Conservation (phyloP, 2,888 invertebrate genomes). For the Chesias legatella region DNA sequence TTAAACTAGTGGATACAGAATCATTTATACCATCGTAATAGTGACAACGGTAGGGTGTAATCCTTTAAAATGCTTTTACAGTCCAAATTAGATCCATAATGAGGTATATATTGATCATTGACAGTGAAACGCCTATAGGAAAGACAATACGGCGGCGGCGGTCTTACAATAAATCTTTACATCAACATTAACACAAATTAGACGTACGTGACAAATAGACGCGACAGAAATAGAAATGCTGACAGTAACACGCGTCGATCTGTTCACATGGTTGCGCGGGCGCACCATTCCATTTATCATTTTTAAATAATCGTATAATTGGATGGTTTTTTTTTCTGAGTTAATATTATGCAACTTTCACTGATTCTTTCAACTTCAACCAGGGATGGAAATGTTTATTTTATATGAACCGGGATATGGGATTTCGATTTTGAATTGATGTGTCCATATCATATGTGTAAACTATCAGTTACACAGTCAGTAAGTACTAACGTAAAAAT, state of each 20-base stretch:
- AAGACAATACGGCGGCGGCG: slow-evolving; percentile 25
- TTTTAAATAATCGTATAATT: slow-evolving; percentile 63
- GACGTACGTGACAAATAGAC: slow-evolving; percentile 74
- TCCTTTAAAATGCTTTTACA: slow-evolving; percentile 10
- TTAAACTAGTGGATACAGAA: neutral
- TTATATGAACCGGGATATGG: too few relatives aligned
- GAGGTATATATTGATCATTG: slow-evolving; percentile 16
- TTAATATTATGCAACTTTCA: neutral
- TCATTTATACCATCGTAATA: slow-evolving; percentile 8
- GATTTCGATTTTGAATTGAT: too few relatives aligned
- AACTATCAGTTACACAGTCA: too few relatives aligned
- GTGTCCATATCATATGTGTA: too few relatives aligned
- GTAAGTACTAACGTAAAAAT: too few relatives aligned
- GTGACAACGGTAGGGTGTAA: slow-evolving; percentile 6
- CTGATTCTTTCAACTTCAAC: too few relatives aligned
- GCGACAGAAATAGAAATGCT: slow-evolving; percentile 65
- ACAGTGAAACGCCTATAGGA: slow-evolving; percentile 13
- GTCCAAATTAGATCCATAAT: slow-evolving; percentile 18
- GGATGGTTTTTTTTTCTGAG: slow-evolving; percentile 14
- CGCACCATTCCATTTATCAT: slow-evolving; percentile 74
- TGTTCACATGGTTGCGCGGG: slow-evolving; percentile 53
- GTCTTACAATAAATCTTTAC: slow-evolving; percentile 60
- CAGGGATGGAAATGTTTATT: too few relatives aligned
- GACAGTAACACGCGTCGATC: slow-evolving; percentile 73
- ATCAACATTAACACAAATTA: slow-evolving; percentile 72